phyloP scores from a whole-genome alignment of 2,113 vertebrate species.

The Pipa parva region DNA sequence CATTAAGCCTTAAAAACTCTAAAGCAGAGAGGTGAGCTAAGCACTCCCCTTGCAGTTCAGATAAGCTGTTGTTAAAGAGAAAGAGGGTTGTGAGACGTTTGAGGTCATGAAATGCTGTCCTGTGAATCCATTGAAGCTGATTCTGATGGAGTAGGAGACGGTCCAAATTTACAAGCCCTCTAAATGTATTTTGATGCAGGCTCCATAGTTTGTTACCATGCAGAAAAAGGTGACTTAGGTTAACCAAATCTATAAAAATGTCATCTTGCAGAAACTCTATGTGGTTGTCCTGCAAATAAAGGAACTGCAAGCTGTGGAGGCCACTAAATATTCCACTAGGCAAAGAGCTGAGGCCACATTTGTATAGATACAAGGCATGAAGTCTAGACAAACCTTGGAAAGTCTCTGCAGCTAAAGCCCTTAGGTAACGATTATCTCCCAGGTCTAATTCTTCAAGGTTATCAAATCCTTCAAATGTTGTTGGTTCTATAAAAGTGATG shows the following conservation, averaged over 20 bases:
- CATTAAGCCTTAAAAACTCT: constrained; percentile 93
- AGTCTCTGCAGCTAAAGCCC: constrained; percentile 83
- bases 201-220: constrained; percentile 92
- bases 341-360: constrained; percentile 82
- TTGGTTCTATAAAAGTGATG: constrained; percentile 89
- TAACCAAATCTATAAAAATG: constrained; percentile 91
- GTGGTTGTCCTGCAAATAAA: constrained; percentile 95
- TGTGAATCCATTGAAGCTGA: constrained; percentile 88
- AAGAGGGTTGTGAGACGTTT: constrained; percentile 88
- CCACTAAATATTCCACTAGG: constrained; percentile 81
- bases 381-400: constrained; percentile 86
- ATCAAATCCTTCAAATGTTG: constrained; percentile 84
- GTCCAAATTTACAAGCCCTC: constrained; percentile 88
- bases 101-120: constrained; percentile 87
- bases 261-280: constrained; percentile 92
- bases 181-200: constrained; percentile 89
- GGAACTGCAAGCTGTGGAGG: constrained; percentile 91
- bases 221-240: constrained; percentile 95
- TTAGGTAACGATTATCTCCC: constrained; percentile 86
- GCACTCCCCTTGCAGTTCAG: constrained; percentile 78
- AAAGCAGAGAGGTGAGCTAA: constrained; percentile 79
- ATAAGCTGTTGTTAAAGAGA: constrained; percentile 93
- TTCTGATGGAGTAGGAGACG: constrained; percentile 94
- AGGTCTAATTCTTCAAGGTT: constrained; percentile 95
- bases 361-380: constrained; percentile 90